phyloP scores from a whole-genome alignment of 1,140 invertebrate genomes.

The Diprion similis region DNA sequence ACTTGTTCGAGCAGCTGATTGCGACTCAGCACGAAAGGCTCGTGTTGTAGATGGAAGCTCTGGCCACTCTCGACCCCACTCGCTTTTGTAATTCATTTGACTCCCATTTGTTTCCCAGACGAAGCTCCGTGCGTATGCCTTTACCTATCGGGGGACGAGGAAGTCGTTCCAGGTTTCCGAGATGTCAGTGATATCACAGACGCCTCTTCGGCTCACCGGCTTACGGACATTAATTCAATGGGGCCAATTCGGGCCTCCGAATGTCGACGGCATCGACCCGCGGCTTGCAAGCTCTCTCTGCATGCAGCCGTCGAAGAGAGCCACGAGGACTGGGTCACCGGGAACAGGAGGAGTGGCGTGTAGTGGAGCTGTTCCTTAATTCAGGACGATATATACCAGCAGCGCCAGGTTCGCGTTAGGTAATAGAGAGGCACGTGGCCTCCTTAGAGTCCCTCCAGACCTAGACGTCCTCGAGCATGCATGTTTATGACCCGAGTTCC shows the following conservation, averaged over 20 bases:
- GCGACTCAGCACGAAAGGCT: neutral
- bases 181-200: too few relatives aligned
- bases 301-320: neutral
- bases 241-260: too few relatives aligned
- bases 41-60: too few relatives aligned
- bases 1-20: neutral
- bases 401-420: neutral
- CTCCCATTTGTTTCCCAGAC: neutral
- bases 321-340: neutral
- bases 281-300: neutral
- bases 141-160: too few relatives aligned
- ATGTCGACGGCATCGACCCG: too few relatives aligned
- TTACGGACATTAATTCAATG: too few relatives aligned
- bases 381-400: neutral
- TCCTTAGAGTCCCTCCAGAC: neutral
- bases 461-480: neutral
- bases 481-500: neutral
- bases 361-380: neutral
- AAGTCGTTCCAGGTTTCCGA: too few relatives aligned
- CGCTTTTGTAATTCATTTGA: neutral
- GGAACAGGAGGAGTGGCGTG: neutral
- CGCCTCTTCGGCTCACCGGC: too few relatives aligned
- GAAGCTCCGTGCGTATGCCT: too few relatives aligned
- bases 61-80: neutral
- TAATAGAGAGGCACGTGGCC: neutral